A percentile compares a stretch with the other conserved stretches of the same genome.
Conservation (phyloP, 2,888 invertebrate species). For the Cryptus viduatorius region DNA sequence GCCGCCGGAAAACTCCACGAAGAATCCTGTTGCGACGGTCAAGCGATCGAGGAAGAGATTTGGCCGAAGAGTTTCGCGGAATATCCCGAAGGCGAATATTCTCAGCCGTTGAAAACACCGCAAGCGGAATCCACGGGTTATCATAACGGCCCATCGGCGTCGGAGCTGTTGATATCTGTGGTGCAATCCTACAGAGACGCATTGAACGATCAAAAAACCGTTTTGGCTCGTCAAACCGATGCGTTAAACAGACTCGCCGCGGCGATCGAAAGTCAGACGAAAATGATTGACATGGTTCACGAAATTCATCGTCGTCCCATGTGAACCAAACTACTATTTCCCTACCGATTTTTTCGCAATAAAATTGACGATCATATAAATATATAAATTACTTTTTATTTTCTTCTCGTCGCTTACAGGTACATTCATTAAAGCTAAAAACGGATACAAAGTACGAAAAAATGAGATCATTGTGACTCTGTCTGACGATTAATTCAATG, state of each 20-base stretch:
- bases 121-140: slow-evolving; percentile 21
- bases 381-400: slow-evolving; percentile 62
- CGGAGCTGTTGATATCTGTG: slow-evolving; percentile 44
- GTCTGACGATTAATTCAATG: slow-evolving; percentile 38
- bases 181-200: slow-evolving; percentile 57
- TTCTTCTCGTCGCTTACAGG: slow-evolving; percentile 53
- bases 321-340: not conserved
- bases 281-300: slow-evolving; percentile 45
- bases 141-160: slow-evolving; percentile 25
- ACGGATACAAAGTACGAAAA: slow-evolving; percentile 10
- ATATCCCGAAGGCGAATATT: not conserved
- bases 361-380: slow-evolving; percentile 39
- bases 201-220: slow-evolving; percentile 49
- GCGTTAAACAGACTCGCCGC: slow-evolving; percentile 59
- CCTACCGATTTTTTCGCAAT: not conserved
- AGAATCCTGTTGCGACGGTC: not conserved
- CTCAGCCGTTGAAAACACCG: not conserved
- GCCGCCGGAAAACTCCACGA: slow-evolving; percentile 17
- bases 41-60: not conserved
- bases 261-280: slow-evolving; percentile 60
- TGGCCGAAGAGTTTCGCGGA: not conserved
- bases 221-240: slow-evolving; percentile 46
- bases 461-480: slow-evolving; percentile 63
- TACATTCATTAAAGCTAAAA: slow-evolving; percentile 50
- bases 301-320: not conserved